A percentile compares a stretch with the other conserved stretches of the same genome.
phyloP scores from a whole-genome alignment of 1,140 invertebrate genomes.

The Drosophila repleta region DNA sequence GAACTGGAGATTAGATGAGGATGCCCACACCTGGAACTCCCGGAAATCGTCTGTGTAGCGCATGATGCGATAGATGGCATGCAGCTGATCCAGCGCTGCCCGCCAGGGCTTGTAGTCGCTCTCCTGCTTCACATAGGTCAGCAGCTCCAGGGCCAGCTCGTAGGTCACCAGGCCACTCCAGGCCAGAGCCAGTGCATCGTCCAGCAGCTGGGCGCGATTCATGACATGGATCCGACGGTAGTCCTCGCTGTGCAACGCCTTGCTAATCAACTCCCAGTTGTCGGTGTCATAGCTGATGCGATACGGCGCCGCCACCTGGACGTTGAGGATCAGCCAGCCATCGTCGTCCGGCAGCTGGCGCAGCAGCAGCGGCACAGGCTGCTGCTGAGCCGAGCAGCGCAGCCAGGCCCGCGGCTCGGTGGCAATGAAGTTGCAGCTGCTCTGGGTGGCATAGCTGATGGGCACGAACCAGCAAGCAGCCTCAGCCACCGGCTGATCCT shows the following conservation, averaged over 20 bases:
- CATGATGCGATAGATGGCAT: constrained; percentile 85
- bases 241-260: constrained; percentile 85
- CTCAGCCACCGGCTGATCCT: neutral
- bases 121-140: constrained; percentile 87
- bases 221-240: constrained; percentile 86
- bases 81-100: constrained; percentile 86
- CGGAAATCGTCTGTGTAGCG: constrained; percentile 84
- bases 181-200: constrained; percentile 90
- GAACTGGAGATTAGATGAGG: neutral
- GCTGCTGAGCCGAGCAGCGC: constrained; percentile 62
- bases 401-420: constrained; percentile 87
- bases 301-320: constrained; percentile 87
- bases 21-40: constrained; percentile 84
- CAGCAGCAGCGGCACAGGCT: constrained; percentile 26
- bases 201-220: constrained; percentile 91
- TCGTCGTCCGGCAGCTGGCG: constrained; percentile 61
- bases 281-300: constrained; percentile 89
- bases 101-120: constrained; percentile 88
- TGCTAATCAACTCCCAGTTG: constrained; percentile 88
- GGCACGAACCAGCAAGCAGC: constrained; percentile 85
- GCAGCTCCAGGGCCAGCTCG: constrained; percentile 85
- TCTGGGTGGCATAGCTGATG: constrained; percentile 87
- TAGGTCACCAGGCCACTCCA: constrained; percentile 88
- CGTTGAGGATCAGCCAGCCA: constrained; percentile 87
- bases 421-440: constrained; percentile 86